These are phyloP conservation scores for Drosophila orena DNA, from an alignment of 1,140 invertebrate species.

Conservation along the genomic window DNA sequence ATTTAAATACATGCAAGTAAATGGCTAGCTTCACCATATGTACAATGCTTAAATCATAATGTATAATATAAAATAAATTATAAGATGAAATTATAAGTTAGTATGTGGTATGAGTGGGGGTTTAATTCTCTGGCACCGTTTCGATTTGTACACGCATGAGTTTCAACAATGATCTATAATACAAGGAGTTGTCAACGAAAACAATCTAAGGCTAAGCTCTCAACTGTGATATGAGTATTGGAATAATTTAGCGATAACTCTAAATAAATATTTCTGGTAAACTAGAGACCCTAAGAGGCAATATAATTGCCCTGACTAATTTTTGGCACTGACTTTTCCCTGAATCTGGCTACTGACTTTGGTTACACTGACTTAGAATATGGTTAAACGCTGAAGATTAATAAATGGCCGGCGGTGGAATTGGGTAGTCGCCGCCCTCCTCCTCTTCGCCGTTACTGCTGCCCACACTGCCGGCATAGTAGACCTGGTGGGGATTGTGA, in stretches of 20 bases:
- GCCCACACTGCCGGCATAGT: constrained; percentile 74
- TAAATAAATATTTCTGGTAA: constrained; percentile 36
- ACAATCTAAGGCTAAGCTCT: constrained; percentile 48
- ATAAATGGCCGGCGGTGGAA: constrained; percentile 49
- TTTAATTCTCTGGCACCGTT: constrained; percentile 55
- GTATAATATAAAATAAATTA: constrained; percentile 27
- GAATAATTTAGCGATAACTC: constrained; percentile 7
- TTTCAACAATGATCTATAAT: constrained; percentile 57
- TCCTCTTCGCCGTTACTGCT: constrained; percentile 75
- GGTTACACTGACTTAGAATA: constrained; percentile 29
- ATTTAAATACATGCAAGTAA: constrained; percentile 33
- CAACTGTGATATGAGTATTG: constrained; percentile 29
- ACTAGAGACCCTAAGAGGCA: constrained; percentile 63
- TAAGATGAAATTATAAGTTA: constrained; percentile 24
- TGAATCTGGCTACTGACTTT: constrained; percentile 48
- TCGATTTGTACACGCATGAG: constrained; percentile 61
- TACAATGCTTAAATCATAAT: constrained; percentile 50
- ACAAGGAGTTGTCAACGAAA: constrained; percentile 60
- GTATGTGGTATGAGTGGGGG: constrained; percentile 7
- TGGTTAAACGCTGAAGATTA: constrained; percentile 1
- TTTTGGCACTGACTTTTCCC: constrained; percentile 78
- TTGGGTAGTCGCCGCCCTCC: constrained; percentile 48
- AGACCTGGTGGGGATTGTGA: constrained; percentile 41
- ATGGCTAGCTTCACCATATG: constrained; percentile 40
- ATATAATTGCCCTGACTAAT: constrained; percentile 81